Evolutionary conservation across 2,797 vertebrate species (phyloP).

Genomic region (Scolopax rusticola): DNA sequence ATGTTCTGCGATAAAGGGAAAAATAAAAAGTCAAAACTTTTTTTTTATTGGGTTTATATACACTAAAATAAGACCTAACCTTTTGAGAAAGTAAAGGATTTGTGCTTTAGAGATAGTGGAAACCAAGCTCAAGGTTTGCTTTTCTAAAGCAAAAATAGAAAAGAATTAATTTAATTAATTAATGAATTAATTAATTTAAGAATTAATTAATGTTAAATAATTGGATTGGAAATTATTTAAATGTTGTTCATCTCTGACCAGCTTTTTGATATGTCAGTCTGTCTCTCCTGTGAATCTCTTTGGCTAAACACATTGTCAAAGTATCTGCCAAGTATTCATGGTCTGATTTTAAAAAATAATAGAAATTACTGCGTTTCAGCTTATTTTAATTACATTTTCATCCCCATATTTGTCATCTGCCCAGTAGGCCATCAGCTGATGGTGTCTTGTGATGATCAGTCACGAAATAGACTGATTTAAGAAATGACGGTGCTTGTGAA

Average conservation of each 20-base stretch:
- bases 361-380: neutral
- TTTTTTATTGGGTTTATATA: neutral
- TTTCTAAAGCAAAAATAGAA: neutral
- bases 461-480: neutral
- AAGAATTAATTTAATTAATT: no score
- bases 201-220: neutral
- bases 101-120: neutral
- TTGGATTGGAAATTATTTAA: neutral
- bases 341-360: neutral
- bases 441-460: neutral
- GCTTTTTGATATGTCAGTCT: neutral
- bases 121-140: neutral
- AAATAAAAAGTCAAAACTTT: neutral
- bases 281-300: neutral
- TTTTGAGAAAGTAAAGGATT: neutral
- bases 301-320: neutral
- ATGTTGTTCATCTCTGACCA: neutral
- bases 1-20: neutral
- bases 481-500: neutral
- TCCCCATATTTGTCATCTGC: neutral
- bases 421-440: accelerated
- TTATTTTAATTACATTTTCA: neutral
- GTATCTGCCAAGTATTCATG: neutral
- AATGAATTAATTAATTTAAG: no score
- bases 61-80: neutral